Base-by-base conservation (phyloP, 2,888 invertebrate genomes). In the Chesias legatella region DNA sequence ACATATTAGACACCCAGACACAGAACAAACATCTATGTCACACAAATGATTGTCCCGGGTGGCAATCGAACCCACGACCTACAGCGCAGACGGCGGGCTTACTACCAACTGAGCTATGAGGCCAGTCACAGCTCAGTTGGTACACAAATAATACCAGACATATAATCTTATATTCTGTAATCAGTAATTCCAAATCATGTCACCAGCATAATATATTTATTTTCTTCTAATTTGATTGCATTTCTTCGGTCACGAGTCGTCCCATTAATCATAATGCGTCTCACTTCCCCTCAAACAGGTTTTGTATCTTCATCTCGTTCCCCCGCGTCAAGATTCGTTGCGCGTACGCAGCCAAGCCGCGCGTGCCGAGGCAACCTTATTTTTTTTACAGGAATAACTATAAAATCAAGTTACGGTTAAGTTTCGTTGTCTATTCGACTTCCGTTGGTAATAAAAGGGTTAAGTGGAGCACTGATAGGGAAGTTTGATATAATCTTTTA, bases 201-300 rank as follows among this genome's bases (percentile, higher is more conserved):
- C 63, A 62, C 56, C 60, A 54, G 60, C 66, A 57, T n/a, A n/a
- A n/a, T n/a, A 77, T 80, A 77, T 80, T 81, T 80, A 80, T 78
- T 49, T 80, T 79, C 79, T 78, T 66, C 76, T 81, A 84, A 86
- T 84, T 85, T 82, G 79, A 82, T 76, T 80, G 73, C 76, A 81
- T 84, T 81, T 83, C 81, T 80, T 41, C 64, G 64, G 63, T 70
- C 75, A 60, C 53, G 51, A 60, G 77, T 68, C 75, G 80, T 71
- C 59, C 63, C 79, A 75, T 83, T 73, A 73, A 79, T 82, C 75
- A 72, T 72, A 73, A 48, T 48, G 10, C 50, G 42, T 73, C 75
- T 54, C 61, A 11, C 38, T 84, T 58, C 9, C 11, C 24, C 64
- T 1, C 17, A 7, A 6, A n/a, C 0, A 4, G 8, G 4, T 6